These are phyloP conservation scores for Chiridota heheva DNA, from an alignment of 35 echinoderm and acorn worm species.

Conservation along the genomic window DNA sequence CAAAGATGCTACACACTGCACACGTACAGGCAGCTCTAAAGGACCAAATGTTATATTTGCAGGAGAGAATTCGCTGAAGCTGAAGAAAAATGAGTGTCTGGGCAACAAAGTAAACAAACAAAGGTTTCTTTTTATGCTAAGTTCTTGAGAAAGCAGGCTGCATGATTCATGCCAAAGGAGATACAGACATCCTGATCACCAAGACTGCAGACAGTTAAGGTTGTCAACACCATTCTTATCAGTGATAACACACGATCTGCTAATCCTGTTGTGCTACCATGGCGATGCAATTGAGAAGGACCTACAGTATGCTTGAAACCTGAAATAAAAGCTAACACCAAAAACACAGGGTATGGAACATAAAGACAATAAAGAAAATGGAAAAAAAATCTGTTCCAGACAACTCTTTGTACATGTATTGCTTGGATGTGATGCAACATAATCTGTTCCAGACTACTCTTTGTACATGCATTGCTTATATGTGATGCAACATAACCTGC, in stretches of 20 bases:
- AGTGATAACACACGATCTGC: constrained; percentile 50
- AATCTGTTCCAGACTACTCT: no score
- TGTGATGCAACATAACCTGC: no score
- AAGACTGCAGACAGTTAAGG: constrained; percentile 45
- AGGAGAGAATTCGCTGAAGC: constrained; percentile 27
- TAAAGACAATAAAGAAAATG: constrained; percentile 5
- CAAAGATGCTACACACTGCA: constrained; percentile 52
- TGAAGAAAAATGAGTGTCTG: constrained; percentile 54
- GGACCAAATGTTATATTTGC: constrained; percentile 32
- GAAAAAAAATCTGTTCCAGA: constrained; percentile 9
- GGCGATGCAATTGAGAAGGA: not conserved
- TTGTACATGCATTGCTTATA: no score
- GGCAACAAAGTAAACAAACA: constrained; percentile 53
- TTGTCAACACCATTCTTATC: constrained; percentile 35
- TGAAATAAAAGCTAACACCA: constrained; percentile 38
- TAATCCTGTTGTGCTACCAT: constrained; percentile 41
- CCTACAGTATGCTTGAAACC: constrained; percentile 41
- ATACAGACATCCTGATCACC: constrained; percentile 52
- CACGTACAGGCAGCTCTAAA: constrained; percentile 25
- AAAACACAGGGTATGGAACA: constrained; percentile 48
- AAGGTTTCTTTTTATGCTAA: constrained; percentile 21
- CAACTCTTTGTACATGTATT: constrained; percentile 51
- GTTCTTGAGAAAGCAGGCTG: constrained; percentile 26
- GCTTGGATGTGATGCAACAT: constrained; percentile 58
- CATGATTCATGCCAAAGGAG: constrained; percentile 42